phyloP scores from a whole-genome alignment of 92 coral and sea anemone genomes.

The Palythoa caribaeorum region DNA sequence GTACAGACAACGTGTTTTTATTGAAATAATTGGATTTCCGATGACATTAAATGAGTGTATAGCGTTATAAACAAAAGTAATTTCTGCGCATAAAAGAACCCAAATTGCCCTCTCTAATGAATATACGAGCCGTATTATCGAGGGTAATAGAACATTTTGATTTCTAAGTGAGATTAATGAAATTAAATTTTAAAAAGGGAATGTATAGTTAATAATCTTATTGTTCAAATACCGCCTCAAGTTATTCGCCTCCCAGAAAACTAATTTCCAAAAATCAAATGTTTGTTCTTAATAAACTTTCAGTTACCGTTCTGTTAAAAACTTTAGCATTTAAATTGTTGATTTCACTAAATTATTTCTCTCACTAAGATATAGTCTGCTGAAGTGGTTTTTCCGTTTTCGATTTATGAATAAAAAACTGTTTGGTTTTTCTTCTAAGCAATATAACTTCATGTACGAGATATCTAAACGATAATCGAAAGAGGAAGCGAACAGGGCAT shows the following conservation, averaged over 20 bases:
- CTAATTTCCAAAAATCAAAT: not conserved
- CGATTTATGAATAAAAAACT: not conserved
- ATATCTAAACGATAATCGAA: not conserved
- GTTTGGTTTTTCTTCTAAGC: not conserved
- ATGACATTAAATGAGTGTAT: constrained; percentile 27
- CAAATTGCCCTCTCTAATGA: constrained; percentile 22
- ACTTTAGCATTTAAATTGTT: not conserved
- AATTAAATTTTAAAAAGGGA: not conserved
- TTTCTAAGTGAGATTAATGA: constrained; percentile 13
- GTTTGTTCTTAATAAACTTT: constrained; percentile 12
- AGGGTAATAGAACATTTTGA: constrained; percentile 15
- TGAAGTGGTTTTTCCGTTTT: not conserved
- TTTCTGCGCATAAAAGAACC: not conserved
- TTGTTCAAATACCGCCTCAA: constrained; percentile 11
- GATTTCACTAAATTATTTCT: not conserved
- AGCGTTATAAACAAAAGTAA: constrained; percentile 31
- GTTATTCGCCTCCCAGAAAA: not conserved
- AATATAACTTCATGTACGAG: not conserved
- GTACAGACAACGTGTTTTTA: constrained; percentile 27
- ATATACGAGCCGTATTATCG: constrained; percentile 6
- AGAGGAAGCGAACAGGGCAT: not conserved
- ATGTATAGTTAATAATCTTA: not conserved
- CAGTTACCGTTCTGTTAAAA: not conserved
- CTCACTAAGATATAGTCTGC: not conserved
- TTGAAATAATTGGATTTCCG: constrained; percentile 47